These are phyloP conservation scores for Rotaria sp. DNA, from an alignment of 2,888 invertebrate species.

Conservation along the genomic window DNA sequence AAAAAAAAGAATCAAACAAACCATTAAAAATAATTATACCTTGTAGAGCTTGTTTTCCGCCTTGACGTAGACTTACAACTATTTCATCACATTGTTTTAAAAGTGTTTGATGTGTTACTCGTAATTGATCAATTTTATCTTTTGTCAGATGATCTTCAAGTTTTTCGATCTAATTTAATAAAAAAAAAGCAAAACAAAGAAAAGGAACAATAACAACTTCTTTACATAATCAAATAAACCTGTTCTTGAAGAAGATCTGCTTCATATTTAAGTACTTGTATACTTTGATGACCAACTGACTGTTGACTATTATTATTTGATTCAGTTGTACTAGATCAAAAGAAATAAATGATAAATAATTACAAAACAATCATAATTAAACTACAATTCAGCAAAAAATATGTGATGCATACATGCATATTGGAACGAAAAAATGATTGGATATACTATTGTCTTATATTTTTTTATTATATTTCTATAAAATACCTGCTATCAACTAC, in stretches of 20 bases:
- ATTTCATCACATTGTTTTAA: background rate
- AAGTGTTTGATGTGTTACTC: background rate
- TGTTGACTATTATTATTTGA: background rate
- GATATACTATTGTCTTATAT: background rate
- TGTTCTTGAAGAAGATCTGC: background rate
- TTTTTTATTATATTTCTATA: background rate
- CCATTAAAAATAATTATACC: background rate
- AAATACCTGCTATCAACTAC: background rate
- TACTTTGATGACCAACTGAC: background rate
- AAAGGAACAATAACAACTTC: no score
- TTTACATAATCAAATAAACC: background rate
- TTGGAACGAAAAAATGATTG: background rate
- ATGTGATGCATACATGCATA: background rate
- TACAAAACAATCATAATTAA: background rate
- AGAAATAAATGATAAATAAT: background rate
- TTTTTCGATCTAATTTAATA: background rate
- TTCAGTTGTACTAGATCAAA: background rate
- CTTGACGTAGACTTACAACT: background rate
- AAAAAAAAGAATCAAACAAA: background rate
- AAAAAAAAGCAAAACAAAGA: background rate
- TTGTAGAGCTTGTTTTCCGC: constrained; percentile 1
- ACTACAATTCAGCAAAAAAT: background rate
- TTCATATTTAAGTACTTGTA: constrained; percentile 20
- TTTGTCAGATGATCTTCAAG: background rate
- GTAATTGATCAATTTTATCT: background rate